phyloP scores from a whole-genome alignment of 2,113 vertebrate genomes.

The Tachysurus fulvidraco region DNA sequence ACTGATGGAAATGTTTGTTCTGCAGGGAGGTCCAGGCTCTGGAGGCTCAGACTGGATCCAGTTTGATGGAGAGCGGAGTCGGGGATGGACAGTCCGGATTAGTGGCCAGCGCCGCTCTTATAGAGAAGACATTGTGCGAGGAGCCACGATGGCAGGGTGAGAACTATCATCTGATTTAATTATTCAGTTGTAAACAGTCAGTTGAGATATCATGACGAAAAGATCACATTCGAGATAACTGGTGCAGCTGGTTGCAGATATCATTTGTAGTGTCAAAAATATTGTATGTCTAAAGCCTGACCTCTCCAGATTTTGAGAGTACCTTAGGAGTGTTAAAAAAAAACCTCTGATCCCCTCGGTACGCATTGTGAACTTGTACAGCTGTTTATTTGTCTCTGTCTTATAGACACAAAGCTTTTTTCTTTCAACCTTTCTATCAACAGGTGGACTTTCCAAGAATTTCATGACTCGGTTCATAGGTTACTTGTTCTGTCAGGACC shows the following conservation, averaged over 20 bases:
- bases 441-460: too few relatives aligned
- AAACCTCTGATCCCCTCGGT: background rate
- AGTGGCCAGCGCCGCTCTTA: conserved; percentile 93
- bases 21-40: conserved; percentile 92
- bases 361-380: background rate
- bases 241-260: background rate
- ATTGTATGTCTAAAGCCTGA: background rate
- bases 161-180: background rate
- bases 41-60: conserved; percentile 88
- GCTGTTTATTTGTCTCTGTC: background rate
- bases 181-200: background rate
- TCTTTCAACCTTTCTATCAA: background rate
- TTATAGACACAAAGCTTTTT: background rate
- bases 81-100: conserved; percentile 90
- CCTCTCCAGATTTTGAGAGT: background rate
- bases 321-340: too few relatives aligned
- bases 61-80: conserved; percentile 79
- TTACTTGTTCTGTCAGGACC: too few relatives aligned
- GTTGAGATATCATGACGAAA: background rate
- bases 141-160: conserved; percentile 95
- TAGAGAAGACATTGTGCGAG: conserved; percentile 93
- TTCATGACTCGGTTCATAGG: background rate
- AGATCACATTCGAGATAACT: background rate
- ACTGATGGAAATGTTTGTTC: background rate
- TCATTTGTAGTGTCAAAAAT: background rate